phyloP scores from a whole-genome alignment of 2,888 invertebrate species.

The Megalurothrips usitatus region DNA sequence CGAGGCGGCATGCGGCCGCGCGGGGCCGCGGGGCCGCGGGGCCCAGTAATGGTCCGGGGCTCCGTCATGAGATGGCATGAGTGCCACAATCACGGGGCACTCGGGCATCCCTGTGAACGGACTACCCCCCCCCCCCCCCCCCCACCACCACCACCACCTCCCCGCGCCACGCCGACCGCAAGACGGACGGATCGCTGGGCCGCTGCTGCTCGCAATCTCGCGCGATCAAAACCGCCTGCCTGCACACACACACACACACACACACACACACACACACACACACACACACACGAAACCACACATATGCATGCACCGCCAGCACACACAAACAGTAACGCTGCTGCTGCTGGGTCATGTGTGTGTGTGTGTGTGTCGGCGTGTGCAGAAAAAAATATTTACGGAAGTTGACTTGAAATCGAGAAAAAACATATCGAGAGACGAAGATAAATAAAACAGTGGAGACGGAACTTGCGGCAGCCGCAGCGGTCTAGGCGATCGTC shows the following conservation, averaged over 20 bases:
- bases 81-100: background rate
- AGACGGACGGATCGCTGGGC: background rate
- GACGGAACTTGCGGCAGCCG: too few relatives aligned
- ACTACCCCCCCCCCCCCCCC: background rate
- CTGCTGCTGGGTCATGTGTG: background rate
- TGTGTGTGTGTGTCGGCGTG: too few relatives aligned
- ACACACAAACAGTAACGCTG: background rate
- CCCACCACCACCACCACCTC: too few relatives aligned
- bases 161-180: background rate
- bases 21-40: too few relatives aligned
- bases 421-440: too few relatives aligned
- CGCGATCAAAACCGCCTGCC: constrained; percentile 4
- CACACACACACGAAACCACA: background rate
- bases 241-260: background rate
- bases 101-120: background rate
- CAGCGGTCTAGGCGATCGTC: too few relatives aligned
- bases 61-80: background rate
- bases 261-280: background rate
- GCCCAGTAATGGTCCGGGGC: background rate
- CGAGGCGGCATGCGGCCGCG: background rate
- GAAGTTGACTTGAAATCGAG: too few relatives aligned
- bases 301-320: background rate
- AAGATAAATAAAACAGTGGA: too few relatives aligned
- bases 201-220: constrained; percentile 5
- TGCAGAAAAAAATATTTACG: too few relatives aligned